Evolutionary conservation across 2,113 vertebrate genomes (phyloP).

Genomic region (Daubentonia madagascariensis): DNA sequence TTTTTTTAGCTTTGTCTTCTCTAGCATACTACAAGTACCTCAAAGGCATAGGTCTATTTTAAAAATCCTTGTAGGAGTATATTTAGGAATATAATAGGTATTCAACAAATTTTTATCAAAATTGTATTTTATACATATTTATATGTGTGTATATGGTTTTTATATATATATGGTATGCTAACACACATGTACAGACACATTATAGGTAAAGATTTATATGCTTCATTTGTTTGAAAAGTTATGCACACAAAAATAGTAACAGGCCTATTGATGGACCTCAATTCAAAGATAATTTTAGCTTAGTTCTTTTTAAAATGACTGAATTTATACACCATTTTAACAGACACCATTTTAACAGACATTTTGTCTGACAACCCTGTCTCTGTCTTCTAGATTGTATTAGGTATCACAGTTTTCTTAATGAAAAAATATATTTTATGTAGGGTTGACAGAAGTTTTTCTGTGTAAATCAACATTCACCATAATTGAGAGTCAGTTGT

Average conservation of each 20-base stretch:
- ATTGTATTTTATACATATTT: background rate
- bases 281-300: background rate
- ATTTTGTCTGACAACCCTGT: background rate
- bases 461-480: background rate
- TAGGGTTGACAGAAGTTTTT: background rate
- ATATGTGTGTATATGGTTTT: background rate
- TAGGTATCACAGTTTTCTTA: background rate
- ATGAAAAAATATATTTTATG: background rate
- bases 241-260: background rate
- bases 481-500: background rate
- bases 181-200: background rate
- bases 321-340: background rate
- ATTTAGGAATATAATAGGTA: background rate
- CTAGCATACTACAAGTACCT: background rate
- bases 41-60: background rate
- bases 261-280: background rate
- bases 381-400: background rate
- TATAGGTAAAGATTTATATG: background rate
- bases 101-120: background rate
- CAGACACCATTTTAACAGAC: background rate
- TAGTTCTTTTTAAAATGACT: slow-evolving; percentile 11
- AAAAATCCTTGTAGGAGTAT: background rate
- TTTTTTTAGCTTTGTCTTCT: slow-evolving; percentile 9
- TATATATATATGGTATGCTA: background rate
- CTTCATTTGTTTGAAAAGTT: background rate